Evolutionary conservation across 2,888 invertebrate genomes (phyloP).

Genomic region (Oscheius sp.): DNA sequence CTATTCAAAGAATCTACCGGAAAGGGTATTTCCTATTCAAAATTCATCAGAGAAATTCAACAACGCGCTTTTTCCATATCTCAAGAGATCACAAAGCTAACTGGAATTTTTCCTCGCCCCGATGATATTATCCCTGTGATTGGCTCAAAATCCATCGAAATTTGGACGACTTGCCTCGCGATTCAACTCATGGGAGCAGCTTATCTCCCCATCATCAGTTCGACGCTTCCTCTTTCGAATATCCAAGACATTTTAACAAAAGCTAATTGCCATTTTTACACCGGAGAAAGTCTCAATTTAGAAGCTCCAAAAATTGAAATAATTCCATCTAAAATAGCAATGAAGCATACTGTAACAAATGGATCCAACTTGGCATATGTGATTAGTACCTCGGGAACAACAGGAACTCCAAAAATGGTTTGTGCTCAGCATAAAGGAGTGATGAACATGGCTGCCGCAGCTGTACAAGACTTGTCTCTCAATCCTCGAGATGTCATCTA

Average conservation of each 20-base stretch:
- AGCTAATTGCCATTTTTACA: slow-evolving; percentile 57
- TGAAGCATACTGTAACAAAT: not conserved
- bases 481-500: slow-evolving; percentile 30
- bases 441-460: slow-evolving; percentile 1
- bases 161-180: slow-evolving; percentile 73
- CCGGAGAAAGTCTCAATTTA: not conserved
- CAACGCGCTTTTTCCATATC: not conserved
- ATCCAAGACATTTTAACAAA: slow-evolving; percentile 82
- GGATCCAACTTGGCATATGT: slow-evolving; percentile 54
- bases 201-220: slow-evolving; percentile 83
- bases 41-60: not conserved
- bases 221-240: slow-evolving; percentile 79
- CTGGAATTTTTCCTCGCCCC: slow-evolving; percentile 34
- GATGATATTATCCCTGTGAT: slow-evolving; percentile 55
- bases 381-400: slow-evolving; percentile 68
- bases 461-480: slow-evolving; percentile 10
- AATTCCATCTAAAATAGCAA: not conserved
- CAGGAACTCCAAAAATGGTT: slow-evolving; percentile 65
- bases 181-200: slow-evolving; percentile 85
- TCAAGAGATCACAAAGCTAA: slow-evolving; percentile 17
- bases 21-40: not conserved
- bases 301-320: not conserved
- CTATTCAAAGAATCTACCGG: not conserved
- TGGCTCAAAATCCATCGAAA: slow-evolving; percentile 29
- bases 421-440: slow-evolving; percentile 38